Evolutionary conservation across 2,888 invertebrate genomes (phyloP), one percentile per base, ranked within the genome.

Genomic region (Elmis aenea): DNA sequence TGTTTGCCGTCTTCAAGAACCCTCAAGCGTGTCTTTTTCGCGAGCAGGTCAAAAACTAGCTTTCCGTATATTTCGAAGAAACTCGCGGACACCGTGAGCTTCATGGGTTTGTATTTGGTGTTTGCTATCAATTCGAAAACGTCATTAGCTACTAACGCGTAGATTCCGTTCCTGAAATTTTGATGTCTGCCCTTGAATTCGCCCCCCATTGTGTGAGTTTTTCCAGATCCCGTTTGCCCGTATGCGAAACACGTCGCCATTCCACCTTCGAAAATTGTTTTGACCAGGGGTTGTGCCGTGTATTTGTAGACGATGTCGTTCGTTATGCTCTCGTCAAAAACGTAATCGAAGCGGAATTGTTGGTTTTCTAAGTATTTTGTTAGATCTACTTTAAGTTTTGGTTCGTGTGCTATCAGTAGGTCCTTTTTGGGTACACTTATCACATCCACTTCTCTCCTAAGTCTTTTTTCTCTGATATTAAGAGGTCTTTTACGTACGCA

Each of bases 221-320:
- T 89, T 69, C 96, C 81, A 58, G 93, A 90, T 27, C 99, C 99
- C 1, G 99, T 99, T 71, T 99, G 99, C 27, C 99, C 99, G 68
- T 99, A 99, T 2, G 99, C 99, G 72, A 99, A 99, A 68, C 99
- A 99, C 10, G 99, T 99, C 12, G 99, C 97, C 93, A 95, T 97
- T 11, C 96, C 96, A 34, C 94, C 92, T 51, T 99, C 96, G 71
- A 99, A 99, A 63, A 99, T 90, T 29, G 95, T 96, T 68, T 92
- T 89, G 30, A 99, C 94, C 55, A 99, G 72, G 2, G 97, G 99
- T 68, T 90, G 91, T n/a, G 99, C 99, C 40, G 97, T 95, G 68
- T 93, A 97, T 67, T 89, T 93, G 72, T 99, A 99, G 48, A 99
- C 95, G 60, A 94, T 79, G 68, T 95, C 94, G 68, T 99, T 99